Percentiles rank a stretch among this genome's conserved stretches.
Conservation (phyloP, 2,797 vertebrate species). For the Myotis planiceps region DNA sequence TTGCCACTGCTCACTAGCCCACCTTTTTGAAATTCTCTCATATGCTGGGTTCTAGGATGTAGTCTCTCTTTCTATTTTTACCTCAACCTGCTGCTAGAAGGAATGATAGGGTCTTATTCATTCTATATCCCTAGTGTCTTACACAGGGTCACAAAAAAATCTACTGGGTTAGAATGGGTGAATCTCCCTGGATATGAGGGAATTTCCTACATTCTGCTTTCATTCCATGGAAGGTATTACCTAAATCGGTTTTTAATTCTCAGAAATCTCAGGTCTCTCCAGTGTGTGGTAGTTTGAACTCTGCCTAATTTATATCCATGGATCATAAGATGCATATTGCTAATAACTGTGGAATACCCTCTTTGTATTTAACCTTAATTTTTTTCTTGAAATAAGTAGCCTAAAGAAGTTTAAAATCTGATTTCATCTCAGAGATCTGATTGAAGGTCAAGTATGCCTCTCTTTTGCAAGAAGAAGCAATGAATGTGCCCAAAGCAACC, state of each 20-base stretch:
- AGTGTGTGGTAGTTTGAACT: conserved; percentile 12
- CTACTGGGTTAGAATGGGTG: background rate
- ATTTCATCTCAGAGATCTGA: conserved; percentile 55
- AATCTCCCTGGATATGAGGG: background rate
- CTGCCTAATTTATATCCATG: conserved; percentile 13
- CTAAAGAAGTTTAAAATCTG: conserved; percentile 64
- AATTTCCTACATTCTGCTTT: conserved; percentile 28
- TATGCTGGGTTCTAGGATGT: background rate
- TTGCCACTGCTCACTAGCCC: background rate
- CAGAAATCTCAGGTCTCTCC: background rate
- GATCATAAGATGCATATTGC: conserved; percentile 10
- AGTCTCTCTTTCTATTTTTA: background rate
- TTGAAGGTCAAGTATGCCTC: conserved; percentile 47
- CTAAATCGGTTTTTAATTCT: conserved; percentile 45
- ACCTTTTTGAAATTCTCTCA: conserved; percentile 5
- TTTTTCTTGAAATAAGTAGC: conserved; percentile 4
- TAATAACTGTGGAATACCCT: conserved; percentile 34
- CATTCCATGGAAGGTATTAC: background rate
- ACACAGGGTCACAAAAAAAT: background rate
- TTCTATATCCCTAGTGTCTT: background rate
- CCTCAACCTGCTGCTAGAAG: background rate
- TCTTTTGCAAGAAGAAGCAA: conserved; percentile 30
- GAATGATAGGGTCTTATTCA: background rate
- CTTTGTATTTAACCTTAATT: conserved; percentile 60
- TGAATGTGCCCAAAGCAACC: conserved; percentile 7